phyloP scores from a whole-genome alignment of 2,797 vertebrate genomes.

The Avahi laniger region DNA sequence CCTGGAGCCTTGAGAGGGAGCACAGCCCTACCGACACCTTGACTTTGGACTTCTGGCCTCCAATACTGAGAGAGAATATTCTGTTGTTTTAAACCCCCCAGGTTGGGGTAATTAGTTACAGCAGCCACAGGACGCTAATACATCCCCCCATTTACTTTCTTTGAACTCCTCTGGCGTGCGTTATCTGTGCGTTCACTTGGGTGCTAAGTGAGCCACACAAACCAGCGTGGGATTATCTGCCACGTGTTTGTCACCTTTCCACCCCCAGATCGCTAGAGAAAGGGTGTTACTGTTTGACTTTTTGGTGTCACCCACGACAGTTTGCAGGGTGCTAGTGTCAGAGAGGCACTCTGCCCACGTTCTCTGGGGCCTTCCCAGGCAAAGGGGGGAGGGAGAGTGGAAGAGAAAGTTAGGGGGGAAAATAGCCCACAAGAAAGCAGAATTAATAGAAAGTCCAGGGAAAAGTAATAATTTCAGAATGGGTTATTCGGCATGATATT shows the following conservation, averaged over 20 bases:
- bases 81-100: neutral
- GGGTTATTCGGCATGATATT: neutral
- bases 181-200: too few relatives aligned
- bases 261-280: neutral
- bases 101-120: neutral
- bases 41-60: neutral
- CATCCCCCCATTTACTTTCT: neutral
- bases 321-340: neutral
- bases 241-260: accelerated
- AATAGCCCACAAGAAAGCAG: neutral
- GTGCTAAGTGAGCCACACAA: neutral
- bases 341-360: too few relatives aligned
- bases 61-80: neutral
- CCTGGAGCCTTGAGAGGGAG: neutral
- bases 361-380: neutral
- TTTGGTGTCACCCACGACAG: neutral
- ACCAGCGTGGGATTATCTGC: neutral
- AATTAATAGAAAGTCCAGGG: neutral
- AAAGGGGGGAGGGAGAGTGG: neutral
- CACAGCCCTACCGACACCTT: neutral
- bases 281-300: neutral
- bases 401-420: neutral
- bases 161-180: neutral
- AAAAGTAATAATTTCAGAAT: neutral
- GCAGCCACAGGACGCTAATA: neutral